Evolutionary conservation across 2,113 vertebrate species (phyloP).

Genomic region (Cyphomyrus discorhynchus): DNA sequence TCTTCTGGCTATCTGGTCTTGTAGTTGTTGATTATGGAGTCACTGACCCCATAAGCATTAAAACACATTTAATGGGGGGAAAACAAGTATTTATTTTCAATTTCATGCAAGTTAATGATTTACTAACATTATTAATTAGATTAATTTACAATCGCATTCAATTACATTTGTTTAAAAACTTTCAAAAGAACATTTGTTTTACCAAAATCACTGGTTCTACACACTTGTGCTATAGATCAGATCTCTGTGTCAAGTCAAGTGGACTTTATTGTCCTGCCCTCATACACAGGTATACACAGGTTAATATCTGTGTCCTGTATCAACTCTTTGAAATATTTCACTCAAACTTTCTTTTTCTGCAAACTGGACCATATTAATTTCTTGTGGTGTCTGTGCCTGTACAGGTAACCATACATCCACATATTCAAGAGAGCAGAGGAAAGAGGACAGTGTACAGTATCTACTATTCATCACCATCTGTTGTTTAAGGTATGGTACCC

Average conservation of each 20-base stretch:
- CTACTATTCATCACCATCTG: neutral
- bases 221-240: neutral
- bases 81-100: conserved; percentile 7
- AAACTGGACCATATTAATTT: conserved; percentile 16
- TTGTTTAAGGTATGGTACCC: neutral
- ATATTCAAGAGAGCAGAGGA: neutral
- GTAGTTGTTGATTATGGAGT: conserved; percentile 11
- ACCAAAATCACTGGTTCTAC: neutral
- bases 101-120: neutral
- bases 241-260: neutral
- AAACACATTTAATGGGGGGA: conserved; percentile 1
- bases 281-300: neutral
- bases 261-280: neutral
- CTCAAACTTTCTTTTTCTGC: conserved; percentile 24
- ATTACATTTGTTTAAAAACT: conserved; percentile 10
- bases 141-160: neutral
- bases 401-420: conserved; percentile 20
- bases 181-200: neutral
- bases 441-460: neutral
- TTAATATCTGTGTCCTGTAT: neutral
- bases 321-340: conserved; percentile 18
- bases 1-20: neutral
- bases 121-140: neutral
- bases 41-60: conserved; percentile 17
- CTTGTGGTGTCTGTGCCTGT: conserved; percentile 26